Conservation (phyloP, 1,140 invertebrate species). For the Panonychus citri region DNA sequence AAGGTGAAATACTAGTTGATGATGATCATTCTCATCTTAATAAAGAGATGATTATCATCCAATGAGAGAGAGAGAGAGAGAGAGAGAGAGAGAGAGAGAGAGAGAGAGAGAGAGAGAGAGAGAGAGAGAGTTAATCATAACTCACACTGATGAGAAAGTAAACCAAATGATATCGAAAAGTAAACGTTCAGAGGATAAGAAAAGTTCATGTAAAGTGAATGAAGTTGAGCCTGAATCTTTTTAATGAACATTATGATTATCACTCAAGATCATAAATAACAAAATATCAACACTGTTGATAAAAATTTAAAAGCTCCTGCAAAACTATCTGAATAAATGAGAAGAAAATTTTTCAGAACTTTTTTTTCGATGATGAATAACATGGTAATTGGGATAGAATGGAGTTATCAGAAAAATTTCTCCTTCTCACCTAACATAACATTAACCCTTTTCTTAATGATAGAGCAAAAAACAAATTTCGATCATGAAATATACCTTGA, state of each 20-base stretch:
- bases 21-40: background rate
- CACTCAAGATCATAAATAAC: background rate
- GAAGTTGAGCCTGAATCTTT: background rate
- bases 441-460: too few species aligned
- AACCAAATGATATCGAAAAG: too few species aligned
- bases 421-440: too few species aligned
- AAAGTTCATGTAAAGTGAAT: background rate
- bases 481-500: too few species aligned
- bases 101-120: slow-evolving; percentile 7
- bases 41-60: background rate
- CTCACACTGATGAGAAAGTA: too few species aligned
- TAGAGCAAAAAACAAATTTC: too few species aligned
- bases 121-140: background rate
- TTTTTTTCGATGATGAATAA: too few species aligned
- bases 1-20: background rate
- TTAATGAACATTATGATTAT: background rate
- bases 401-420: too few species aligned
- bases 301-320: background rate
- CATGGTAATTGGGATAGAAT: too few species aligned
- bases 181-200: background rate
- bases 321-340: too few species aligned
- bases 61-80: background rate
- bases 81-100: slow-evolving; percentile 13
- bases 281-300: background rate
- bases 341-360: too few species aligned